Conservation (phyloP, 30 jellyfish, hydroid and myxozoan genomes). For the Haliclystus octoradiatus region DNA sequence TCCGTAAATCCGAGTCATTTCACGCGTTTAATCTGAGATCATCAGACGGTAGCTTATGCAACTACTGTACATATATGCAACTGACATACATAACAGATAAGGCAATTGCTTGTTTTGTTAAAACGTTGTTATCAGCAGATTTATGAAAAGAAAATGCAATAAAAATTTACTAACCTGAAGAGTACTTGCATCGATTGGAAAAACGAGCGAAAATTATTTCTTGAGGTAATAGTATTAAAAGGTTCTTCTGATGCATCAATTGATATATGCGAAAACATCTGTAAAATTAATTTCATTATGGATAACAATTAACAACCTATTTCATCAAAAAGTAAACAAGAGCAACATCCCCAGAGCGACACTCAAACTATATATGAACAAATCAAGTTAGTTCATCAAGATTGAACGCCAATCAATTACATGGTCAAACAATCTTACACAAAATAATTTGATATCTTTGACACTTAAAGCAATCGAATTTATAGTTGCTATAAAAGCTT, state of each 20-base stretch:
- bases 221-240: conserved; percentile 34
- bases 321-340: not conserved
- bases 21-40: too few relatives aligned
- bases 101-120: not conserved
- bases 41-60: too few relatives aligned
- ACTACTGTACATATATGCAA: too few relatives aligned
- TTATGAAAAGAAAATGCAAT: too few relatives aligned
- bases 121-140: too few relatives aligned
- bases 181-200: conserved; percentile 86
- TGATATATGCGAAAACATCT: conserved; percentile 78
- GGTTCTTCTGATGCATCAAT: conserved; percentile 69
- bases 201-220: conserved; percentile 80
- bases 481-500: too few relatives aligned
- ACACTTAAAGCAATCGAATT: too few relatives aligned
- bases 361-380: not conserved
- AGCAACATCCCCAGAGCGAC: not conserved
- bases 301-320: not conserved
- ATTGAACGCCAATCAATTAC: not conserved
- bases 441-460: too few relatives aligned
- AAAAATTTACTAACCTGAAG: conserved; percentile 66
- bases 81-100: not conserved
- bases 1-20: too few relatives aligned
- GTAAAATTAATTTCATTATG: too few relatives aligned
- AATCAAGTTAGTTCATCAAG: too few relatives aligned
- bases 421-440: too few relatives aligned